phyloP scores from a whole-genome alignment of 1,140 invertebrate species.

The Papilio glaucus region DNA sequence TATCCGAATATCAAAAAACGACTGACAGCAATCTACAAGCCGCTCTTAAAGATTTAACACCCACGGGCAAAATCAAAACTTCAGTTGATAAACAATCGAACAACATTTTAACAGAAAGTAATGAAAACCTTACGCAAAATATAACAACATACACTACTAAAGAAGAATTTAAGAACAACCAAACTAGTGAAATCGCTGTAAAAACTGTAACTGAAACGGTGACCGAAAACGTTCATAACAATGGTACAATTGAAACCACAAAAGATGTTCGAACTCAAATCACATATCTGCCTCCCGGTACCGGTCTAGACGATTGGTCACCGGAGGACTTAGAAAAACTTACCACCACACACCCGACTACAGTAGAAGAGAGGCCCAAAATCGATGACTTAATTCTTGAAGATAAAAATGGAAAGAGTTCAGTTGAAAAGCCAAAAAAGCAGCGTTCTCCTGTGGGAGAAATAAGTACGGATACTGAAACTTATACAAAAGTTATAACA shows the following conservation, averaged over 20 bases:
- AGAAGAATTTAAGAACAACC: constrained; percentile 76
- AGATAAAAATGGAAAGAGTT: constrained; percentile 49
- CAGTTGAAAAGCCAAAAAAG: constrained; percentile 64
- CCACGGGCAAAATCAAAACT: constrained; percentile 77
- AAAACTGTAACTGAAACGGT: constrained; percentile 81
- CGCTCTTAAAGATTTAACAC: constrained; percentile 65
- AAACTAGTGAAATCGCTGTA: constrained; percentile 74
- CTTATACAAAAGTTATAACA: constrained; percentile 79
- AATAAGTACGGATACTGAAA: constrained; percentile 81
- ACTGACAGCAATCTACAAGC: constrained; percentile 77
- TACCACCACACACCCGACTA: constrained; percentile 56
- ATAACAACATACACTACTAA: constrained; percentile 76
- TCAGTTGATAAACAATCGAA: constrained; percentile 76
- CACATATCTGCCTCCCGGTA: constrained; percentile 79
- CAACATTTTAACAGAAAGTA: constrained; percentile 59
- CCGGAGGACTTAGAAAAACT: constrained; percentile 74
- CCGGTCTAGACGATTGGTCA: constrained; percentile 77
- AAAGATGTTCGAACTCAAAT: constrained; percentile 82
- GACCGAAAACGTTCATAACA: constrained; percentile 72
- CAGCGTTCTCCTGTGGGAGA: constrained; percentile 76
- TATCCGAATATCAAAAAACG: constrained; percentile 81
- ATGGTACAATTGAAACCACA: constrained; percentile 77
- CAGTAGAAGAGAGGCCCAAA: constrained; percentile 55
- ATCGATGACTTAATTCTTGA: constrained; percentile 55
- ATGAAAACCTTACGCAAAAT: constrained; percentile 72